Conservation (phyloP, 2,797 vertebrate genomes). For the Triplophysa yarkandensis region DNA sequence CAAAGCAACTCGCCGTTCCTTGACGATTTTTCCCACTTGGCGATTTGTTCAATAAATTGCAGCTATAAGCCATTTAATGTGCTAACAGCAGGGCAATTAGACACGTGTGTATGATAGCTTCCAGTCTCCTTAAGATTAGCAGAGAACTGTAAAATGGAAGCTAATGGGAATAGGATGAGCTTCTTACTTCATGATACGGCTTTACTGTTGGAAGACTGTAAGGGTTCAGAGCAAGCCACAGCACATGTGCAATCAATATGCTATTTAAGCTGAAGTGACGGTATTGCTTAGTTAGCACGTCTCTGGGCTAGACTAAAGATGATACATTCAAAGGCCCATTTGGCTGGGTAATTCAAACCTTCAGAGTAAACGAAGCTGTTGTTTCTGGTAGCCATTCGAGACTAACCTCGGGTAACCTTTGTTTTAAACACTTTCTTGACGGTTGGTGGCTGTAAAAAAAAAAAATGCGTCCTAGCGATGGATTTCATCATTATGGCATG, state of each 20-base stretch:
- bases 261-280: slow-evolving; percentile 65
- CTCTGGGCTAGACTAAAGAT: slow-evolving; percentile 67
- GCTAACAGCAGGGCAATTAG: slow-evolving; percentile 72
- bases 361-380: slow-evolving; percentile 63
- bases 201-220: slow-evolving; percentile 65
- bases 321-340: slow-evolving; percentile 72
- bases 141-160: slow-evolving; percentile 60
- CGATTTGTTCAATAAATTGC: slow-evolving; percentile 74
- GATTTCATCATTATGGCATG: neutral
- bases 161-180: slow-evolving; percentile 54
- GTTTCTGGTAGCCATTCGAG: slow-evolving; percentile 69
- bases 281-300: slow-evolving; percentile 74
- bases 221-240: slow-evolving; percentile 60
- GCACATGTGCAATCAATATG: slow-evolving; percentile 70
- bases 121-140: slow-evolving; percentile 73
- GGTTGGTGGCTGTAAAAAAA: slow-evolving; percentile 1
- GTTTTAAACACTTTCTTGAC: slow-evolving; percentile 39
- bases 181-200: slow-evolving; percentile 54
- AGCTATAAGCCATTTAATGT: slow-evolving; percentile 66
- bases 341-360: slow-evolving; percentile 73
- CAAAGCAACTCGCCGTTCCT: slow-evolving; percentile 68
- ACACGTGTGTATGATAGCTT: slow-evolving; percentile 68
- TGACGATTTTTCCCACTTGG: slow-evolving; percentile 65
- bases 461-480: neutral
- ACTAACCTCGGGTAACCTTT: slow-evolving; percentile 69